These are phyloP conservation scores for Lasius fuliginosus DNA, from an alignment of 2,888 invertebrate genomes.

Conservation along the genomic window DNA sequence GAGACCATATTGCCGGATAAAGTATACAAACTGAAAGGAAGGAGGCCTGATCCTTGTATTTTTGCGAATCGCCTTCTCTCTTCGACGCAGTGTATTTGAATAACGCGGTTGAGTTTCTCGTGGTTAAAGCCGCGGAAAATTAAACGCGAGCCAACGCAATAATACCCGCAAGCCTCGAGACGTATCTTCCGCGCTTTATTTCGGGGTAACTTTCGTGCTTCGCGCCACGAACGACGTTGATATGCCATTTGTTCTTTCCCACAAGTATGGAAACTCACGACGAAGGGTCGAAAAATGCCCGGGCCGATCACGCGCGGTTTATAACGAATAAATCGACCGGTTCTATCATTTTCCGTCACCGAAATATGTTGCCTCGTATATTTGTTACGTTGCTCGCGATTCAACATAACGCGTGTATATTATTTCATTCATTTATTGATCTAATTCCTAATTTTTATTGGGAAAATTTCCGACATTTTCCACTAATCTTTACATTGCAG, in stretches of 20 bases:
- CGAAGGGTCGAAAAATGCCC: constrained; percentile 13
- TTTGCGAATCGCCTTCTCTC: not conserved
- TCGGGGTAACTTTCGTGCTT: not conserved
- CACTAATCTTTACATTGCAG: not conserved
- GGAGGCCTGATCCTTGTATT: not conserved
- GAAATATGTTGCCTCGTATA: not conserved
- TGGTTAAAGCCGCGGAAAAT: constrained; percentile 16
- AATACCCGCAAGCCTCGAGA: constrained; percentile 7
- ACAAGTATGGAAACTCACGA: constrained; percentile 11
- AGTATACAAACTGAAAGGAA: not conserved
- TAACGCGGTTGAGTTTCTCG: not conserved
- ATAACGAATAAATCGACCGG: not conserved
- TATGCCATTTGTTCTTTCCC: constrained; percentile 27
- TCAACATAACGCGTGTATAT: not conserved
- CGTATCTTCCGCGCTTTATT: constrained; percentile 9
- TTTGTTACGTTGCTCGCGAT: not conserved
- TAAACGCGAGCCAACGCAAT: constrained; percentile 9
- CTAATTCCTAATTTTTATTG: not conserved
- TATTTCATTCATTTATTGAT: not conserved
- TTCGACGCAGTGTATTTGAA: not conserved
- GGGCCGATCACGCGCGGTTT: not conserved
- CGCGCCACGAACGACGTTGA: not conserved
- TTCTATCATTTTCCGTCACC: not conserved
- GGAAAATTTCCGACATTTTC: not conserved
- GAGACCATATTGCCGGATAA: not conserved